A percentile compares a stretch with the other conserved stretches of the same genome.
These are phyloP conservation scores for Anadara kagoshimensis DNA, from an alignment of 1,140 invertebrate genomes.

Conservation along the genomic window DNA sequence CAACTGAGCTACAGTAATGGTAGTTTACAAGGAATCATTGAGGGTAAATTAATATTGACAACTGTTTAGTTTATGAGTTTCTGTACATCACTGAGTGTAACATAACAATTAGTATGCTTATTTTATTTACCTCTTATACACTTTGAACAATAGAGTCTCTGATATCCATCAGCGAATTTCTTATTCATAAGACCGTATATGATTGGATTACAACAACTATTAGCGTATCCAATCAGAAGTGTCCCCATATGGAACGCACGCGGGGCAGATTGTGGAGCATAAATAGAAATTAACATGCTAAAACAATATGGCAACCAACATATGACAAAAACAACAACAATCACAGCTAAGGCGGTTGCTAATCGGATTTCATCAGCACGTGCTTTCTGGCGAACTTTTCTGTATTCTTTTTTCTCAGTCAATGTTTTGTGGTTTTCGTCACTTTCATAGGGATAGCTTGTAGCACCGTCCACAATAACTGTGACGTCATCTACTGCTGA, in stretches of 20 bases:
- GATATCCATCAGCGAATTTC: constrained; percentile 50
- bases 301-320: constrained; percentile 65
- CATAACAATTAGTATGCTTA: too few species aligned
- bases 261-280: constrained; percentile 21
- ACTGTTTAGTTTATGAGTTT: too few species aligned
- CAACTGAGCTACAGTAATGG: too few species aligned
- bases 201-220: constrained; percentile 60
- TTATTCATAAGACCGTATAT: constrained; percentile 62
- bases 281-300: constrained; percentile 59
- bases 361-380: constrained; percentile 55
- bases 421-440: constrained; percentile 2
- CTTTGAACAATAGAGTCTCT: constrained; percentile 22
- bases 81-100: too few species aligned
- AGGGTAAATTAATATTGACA: too few species aligned
- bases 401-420: constrained; percentile 8
- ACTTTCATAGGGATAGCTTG: too few species aligned
- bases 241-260: constrained; percentile 48
- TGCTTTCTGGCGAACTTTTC: constrained; percentile 13
- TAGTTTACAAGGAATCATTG: too few species aligned
- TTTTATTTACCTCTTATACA: background rate
- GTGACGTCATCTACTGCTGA: too few species aligned
- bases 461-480: too few species aligned
- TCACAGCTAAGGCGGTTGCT: constrained; percentile 46
- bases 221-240: constrained; percentile 57
- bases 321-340: constrained; percentile 54